Conservation (phyloP, 2,888 invertebrate genomes). For the Drosophila pegasa region DNA sequence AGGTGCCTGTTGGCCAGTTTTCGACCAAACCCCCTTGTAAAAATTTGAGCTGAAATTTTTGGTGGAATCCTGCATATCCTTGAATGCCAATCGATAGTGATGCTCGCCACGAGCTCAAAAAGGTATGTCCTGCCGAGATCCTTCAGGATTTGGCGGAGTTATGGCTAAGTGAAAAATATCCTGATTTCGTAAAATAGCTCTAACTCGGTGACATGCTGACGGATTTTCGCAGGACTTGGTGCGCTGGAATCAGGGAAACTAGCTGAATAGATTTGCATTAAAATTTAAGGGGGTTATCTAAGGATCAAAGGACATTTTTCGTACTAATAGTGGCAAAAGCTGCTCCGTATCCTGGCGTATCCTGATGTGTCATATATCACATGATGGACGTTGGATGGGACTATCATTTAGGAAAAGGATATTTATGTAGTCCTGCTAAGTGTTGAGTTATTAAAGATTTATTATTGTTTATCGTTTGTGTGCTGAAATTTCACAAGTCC, state of each 20-base stretch:
- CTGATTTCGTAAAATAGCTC: background rate
- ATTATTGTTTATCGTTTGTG: background rate
- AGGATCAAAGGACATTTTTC: background rate
- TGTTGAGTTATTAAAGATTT: background rate
- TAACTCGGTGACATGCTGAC: background rate
- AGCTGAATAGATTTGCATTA: background rate
- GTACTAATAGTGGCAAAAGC: background rate
- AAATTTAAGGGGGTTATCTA: background rate
- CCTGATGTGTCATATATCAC: background rate
- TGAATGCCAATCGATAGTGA: background rate
- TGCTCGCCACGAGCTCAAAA: background rate
- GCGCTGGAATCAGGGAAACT: background rate
- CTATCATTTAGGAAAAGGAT: background rate
- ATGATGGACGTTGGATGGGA: background rate
- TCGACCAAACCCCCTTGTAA: background rate
- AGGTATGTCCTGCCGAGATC: background rate
- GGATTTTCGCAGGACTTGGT: background rate
- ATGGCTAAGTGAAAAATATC: background rate
- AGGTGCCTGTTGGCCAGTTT: background rate
- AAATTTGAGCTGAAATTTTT: constrained; percentile 1
- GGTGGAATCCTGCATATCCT: background rate
- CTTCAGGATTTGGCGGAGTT: background rate
- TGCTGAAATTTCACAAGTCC: background rate
- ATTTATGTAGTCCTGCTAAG: background rate
- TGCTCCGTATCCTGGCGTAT: background rate